A percentile compares a stretch with the other conserved stretches of the same genome.
phyloP scores from a whole-genome alignment of 2,797 vertebrate genomes.

The Alectoris magna region DNA sequence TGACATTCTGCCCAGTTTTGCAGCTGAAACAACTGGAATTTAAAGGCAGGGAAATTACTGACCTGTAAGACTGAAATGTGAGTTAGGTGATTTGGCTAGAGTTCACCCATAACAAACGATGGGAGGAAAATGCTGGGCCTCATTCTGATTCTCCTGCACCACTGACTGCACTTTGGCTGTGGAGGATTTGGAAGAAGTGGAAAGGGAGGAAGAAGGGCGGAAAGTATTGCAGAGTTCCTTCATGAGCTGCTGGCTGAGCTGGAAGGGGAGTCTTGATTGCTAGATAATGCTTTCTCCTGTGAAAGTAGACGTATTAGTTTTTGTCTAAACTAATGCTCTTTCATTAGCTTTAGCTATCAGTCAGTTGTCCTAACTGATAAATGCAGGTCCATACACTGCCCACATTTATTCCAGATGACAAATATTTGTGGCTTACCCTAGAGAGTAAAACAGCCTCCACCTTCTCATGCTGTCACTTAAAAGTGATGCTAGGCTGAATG shows the following conservation, averaged over 20 bases:
- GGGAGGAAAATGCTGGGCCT: not conserved
- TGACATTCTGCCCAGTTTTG: not conserved
- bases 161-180: not conserved
- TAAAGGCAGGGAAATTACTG: not conserved
- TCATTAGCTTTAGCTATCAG: not conserved
- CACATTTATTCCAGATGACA: not conserved
- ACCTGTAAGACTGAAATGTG: accelerated
- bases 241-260: not conserved
- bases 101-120: accelerated
- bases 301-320: not conserved
- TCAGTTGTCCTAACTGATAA: not conserved
- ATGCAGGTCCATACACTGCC: not conserved
- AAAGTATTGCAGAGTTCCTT: not conserved
- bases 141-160: not conserved
- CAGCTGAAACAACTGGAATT: not conserved
- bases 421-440: not conserved
- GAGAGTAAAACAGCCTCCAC: accelerated
- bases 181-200: not conserved
- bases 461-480: not conserved
- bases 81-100: not conserved
- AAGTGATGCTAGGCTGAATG: not conserved
- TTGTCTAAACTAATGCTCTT: not conserved
- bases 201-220: not conserved
- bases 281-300: not conserved
- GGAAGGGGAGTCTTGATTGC: not conserved